These are phyloP conservation scores for Hirtodrosophila duncani DNA, from an alignment of 2,888 invertebrate genomes.

Conservation along the genomic window DNA sequence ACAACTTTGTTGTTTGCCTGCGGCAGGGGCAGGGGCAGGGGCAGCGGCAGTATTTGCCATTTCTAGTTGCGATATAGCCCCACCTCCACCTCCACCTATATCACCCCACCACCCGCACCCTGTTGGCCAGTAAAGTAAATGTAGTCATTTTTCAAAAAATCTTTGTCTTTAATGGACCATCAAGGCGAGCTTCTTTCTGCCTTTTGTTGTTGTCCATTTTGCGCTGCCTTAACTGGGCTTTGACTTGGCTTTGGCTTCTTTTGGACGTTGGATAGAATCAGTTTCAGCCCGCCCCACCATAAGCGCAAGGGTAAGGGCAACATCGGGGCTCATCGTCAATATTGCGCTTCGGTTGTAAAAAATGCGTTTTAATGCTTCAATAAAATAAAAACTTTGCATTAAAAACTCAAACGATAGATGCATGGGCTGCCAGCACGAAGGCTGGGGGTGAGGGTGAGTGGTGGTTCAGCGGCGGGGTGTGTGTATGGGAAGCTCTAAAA, in stretches of 20 bases:
- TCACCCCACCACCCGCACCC: not conserved
- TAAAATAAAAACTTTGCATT: conserved; percentile 75
- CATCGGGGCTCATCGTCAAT: conserved; percentile 44
- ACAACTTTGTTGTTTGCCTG: conserved; percentile 75
- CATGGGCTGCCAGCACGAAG: not conserved
- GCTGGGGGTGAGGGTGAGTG: not conserved
- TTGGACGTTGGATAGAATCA: conserved; percentile 37
- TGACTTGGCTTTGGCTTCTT: conserved; percentile 14
- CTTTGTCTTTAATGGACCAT: conserved; percentile 75
- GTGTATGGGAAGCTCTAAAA: too few species aligned
- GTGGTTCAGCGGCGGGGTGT: not conserved
- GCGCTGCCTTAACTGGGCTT: conserved; percentile 7
- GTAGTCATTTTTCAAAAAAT: conserved; percentile 72
- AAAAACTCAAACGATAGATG: conserved; percentile 47
- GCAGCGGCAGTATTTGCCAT: conserved; percentile 52
- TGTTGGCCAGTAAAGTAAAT: conserved; percentile 49
- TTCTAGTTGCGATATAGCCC: conserved; percentile 56
- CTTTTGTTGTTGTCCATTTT: conserved; percentile 13
- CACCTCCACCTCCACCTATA: not conserved
- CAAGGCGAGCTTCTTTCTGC: conserved; percentile 44
- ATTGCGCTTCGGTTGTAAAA: conserved; percentile 71
- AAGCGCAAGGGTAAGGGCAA: not conserved
- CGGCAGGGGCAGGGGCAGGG: too few species aligned
- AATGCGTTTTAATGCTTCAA: conserved; percentile 76
- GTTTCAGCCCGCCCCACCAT: not conserved